Conservation (phyloP, 1,140 invertebrate species). For the Brachionus sp. region DNA sequence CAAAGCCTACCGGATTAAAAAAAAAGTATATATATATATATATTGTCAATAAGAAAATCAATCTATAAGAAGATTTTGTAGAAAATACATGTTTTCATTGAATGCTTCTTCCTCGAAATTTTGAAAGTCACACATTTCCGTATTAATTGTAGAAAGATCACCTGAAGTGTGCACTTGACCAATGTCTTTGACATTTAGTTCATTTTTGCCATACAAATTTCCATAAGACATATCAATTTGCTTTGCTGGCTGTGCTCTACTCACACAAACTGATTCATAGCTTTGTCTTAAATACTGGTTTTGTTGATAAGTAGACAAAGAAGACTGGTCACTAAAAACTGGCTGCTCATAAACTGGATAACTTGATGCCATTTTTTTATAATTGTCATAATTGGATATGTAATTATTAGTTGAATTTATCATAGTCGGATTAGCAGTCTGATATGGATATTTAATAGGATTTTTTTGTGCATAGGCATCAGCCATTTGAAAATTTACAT, state of each 20-base stretch:
- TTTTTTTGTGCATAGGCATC: not conserved
- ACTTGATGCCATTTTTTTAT: not conserved
- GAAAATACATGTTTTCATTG: not conserved
- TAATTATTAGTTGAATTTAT: too few relatives aligned
- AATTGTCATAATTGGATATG: not conserved
- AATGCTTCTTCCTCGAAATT: slow-evolving; percentile 5
- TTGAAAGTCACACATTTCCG: not conserved
- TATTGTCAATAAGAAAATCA: not conserved
- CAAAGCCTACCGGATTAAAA: not conserved
- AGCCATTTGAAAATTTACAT: not conserved
- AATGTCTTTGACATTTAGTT: not conserved
- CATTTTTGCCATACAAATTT: too few relatives aligned
- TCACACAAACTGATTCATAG: not conserved
- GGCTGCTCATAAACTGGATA: too few relatives aligned
- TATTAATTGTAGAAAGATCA: too few relatives aligned
- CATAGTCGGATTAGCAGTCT: not conserved
- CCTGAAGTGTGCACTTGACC: too few relatives aligned
- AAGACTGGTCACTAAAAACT: too few relatives aligned
- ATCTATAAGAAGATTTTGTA: slow-evolving; percentile 21
- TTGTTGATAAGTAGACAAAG: too few relatives aligned
- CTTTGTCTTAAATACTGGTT: too few relatives aligned
- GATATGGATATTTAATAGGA: not conserved
- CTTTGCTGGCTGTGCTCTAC: not conserved
- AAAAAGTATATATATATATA: too few relatives aligned
- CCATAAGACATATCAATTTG: not conserved